Evolutionary conservation across 2,113 vertebrate genomes (phyloP).

Genomic region (Ptilorrhoa leucosticta): DNA sequence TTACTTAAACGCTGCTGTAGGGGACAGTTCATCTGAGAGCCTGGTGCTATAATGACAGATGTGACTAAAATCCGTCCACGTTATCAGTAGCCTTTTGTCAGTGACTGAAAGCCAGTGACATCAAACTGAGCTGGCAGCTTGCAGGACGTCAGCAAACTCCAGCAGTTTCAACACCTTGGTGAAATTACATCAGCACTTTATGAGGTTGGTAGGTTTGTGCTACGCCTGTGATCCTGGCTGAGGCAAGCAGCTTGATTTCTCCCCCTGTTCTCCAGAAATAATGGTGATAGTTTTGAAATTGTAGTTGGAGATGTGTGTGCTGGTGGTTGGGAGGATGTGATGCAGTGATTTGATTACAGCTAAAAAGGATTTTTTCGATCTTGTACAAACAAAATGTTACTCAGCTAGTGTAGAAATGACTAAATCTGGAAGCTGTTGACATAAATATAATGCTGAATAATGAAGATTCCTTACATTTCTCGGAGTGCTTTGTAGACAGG

Average conservation of each 20-base stretch:
- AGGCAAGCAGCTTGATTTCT: constrained; percentile 14
- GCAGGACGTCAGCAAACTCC: constrained; percentile 24
- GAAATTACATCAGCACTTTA: neutral
- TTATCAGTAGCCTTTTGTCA: constrained; percentile 13
- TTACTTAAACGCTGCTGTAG: constrained; percentile 17
- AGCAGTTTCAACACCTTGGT: constrained; percentile 17
- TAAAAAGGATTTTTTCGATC: neutral
- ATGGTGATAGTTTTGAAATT: neutral
- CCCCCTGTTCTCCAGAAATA: neutral
- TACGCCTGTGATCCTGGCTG: neutral
- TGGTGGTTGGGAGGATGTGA: neutral
- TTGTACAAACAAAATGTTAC: constrained; percentile 9
- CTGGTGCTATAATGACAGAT: constrained; percentile 6
- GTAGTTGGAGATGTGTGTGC: neutral
- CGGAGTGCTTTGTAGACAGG: neutral
- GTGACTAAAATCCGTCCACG: constrained; percentile 8
- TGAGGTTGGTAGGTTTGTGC: neutral
- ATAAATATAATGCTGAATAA: constrained; percentile 39
- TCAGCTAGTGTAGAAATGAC: neutral
- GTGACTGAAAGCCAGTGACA: constrained; percentile 18
- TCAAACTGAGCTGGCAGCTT: constrained; percentile 28
- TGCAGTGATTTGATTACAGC: constrained; percentile 33
- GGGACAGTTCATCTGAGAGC: constrained; percentile 21
- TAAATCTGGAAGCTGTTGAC: constrained; percentile 21
- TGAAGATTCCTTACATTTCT: constrained; percentile 26